These are phyloP conservation scores for Trissolcus japonicus DNA, from an alignment of 2,888 invertebrate species.

Conservation along the genomic window DNA sequence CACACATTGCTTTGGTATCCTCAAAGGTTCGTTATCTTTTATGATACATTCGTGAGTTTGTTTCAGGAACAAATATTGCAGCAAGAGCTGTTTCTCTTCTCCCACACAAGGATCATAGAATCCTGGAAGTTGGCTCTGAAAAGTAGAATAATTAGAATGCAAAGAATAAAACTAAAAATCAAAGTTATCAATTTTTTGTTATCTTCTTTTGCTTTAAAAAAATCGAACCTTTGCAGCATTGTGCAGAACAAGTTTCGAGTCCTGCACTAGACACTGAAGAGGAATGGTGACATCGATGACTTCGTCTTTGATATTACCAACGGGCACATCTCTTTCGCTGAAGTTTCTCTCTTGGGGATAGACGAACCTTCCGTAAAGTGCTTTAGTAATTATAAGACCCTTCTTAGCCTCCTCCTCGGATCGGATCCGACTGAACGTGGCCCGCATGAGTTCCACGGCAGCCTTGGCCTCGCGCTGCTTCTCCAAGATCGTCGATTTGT, in stretches of 20 bases:
- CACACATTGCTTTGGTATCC: constrained; percentile 86
- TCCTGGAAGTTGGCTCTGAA: constrained; percentile 93
- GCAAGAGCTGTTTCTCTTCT: constrained; percentile 90
- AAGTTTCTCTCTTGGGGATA: constrained; percentile 66
- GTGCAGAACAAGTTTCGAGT: constrained; percentile 90
- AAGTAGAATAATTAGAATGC: constrained; percentile 57
- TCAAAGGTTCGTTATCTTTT: constrained; percentile 86
- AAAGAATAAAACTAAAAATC: not conserved
- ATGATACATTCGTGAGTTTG: constrained; percentile 87
- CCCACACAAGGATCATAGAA: constrained; percentile 97
- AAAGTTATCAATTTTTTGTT: not conserved
- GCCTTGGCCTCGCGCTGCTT: constrained; percentile 90
- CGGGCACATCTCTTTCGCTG: constrained; percentile 58
- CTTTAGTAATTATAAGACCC: constrained; percentile 91
- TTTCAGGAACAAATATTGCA: constrained; percentile 91
- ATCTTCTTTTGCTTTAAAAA: not conserved
- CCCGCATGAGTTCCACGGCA: constrained; percentile 93
- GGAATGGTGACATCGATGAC: constrained; percentile 96
- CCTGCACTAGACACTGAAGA: constrained; percentile 93
- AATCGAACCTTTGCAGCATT: constrained; percentile 87
- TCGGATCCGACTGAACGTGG: constrained; percentile 89
- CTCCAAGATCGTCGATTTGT: constrained; percentile 86
- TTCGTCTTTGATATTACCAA: constrained; percentile 75
- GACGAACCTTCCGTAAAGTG: constrained; percentile 86
- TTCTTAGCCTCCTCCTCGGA: constrained; percentile 88